Conservation (phyloP, 1,140 invertebrate genomes). For the Nylanderia fulva region DNA sequence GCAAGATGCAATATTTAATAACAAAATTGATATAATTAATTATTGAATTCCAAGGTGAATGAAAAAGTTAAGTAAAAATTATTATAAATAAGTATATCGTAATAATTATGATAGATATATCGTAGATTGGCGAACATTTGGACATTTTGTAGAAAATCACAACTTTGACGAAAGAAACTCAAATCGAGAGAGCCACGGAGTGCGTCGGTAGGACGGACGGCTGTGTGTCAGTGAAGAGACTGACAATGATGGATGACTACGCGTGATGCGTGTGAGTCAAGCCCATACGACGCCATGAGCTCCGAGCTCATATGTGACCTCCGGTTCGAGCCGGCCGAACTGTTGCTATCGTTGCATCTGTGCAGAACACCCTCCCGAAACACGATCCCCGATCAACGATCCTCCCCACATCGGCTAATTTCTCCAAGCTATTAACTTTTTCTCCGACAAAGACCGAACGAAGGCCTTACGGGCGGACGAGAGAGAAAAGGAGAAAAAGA, state of each 20-base stretch:
- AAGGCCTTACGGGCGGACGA: slow-evolving; percentile 40
- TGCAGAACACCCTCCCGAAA: slow-evolving; percentile 80
- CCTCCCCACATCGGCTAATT: slow-evolving; percentile 79
- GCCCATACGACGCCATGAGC: slow-evolving; percentile 81
- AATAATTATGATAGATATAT: not conserved
- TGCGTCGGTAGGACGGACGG: slow-evolving; percentile 72
- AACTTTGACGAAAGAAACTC: slow-evolving; percentile 63
- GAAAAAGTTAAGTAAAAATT: not conserved
- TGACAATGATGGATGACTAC: slow-evolving; percentile 85
- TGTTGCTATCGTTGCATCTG: slow-evolving; percentile 85
- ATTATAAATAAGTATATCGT: not conserved
- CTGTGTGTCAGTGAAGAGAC: slow-evolving; percentile 76
- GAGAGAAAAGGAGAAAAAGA: slow-evolving; percentile 4
- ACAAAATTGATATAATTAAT: too few species aligned
- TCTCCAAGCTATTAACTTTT: slow-evolving; percentile 83
- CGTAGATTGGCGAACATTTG: not conserved
- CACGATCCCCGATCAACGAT: slow-evolving; percentile 72
- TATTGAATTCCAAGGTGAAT: too few species aligned
- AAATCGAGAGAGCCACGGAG: slow-evolving; percentile 69
- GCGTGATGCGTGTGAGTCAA: slow-evolving; percentile 84
- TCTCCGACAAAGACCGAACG: slow-evolving; percentile 62
- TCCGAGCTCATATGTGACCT: slow-evolving; percentile 81
- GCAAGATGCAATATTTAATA: not conserved
- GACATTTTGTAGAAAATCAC: slow-evolving; percentile 56
- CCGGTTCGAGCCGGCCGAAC: slow-evolving; percentile 79